Evolutionary conservation across 1,140 invertebrate species (phyloP).

Genomic region (Zaprionus inermis): DNA sequence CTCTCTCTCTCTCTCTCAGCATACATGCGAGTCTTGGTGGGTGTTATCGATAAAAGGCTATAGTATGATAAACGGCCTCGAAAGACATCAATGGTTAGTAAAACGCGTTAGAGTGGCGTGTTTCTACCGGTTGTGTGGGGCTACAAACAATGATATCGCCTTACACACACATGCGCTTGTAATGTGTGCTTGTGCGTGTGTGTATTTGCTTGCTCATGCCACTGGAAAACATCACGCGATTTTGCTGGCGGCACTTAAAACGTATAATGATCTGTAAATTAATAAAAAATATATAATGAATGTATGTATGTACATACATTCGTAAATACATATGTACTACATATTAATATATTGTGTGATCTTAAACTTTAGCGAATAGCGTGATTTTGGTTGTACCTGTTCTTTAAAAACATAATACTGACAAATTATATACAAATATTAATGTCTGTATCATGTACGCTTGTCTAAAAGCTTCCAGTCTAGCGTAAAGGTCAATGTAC

Average conservation of each 20-base stretch:
- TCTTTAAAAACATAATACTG: slow-evolving; percentile 9
- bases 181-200: slow-evolving; percentile 15
- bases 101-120: slow-evolving; percentile 58
- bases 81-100: slow-evolving; percentile 50
- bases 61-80: slow-evolving; percentile 52
- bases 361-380: slow-evolving; percentile 21
- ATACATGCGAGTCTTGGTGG: slow-evolving; percentile 11
- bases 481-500: slow-evolving; percentile 52
- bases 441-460: not conserved
- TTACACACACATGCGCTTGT: slow-evolving; percentile 21
- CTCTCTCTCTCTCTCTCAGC: not conserved
- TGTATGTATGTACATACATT: not conserved
- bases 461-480: slow-evolving; percentile 13
- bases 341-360: slow-evolving; percentile 15
- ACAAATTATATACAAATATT: not conserved
- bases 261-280: slow-evolving; percentile 43
- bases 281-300: slow-evolving; percentile 23
- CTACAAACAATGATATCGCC: slow-evolving; percentile 57
- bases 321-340: not conserved
- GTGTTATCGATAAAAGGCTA: slow-evolving; percentile 45
- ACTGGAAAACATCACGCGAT: slow-evolving; percentile 59
- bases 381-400: slow-evolving; percentile 22
- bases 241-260: slow-evolving; percentile 22
- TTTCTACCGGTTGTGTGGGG: slow-evolving; percentile 43
- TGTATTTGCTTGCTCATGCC: slow-evolving; percentile 38